Conservation (phyloP, 2,888 invertebrate species). For the Tipula vernalis region DNA sequence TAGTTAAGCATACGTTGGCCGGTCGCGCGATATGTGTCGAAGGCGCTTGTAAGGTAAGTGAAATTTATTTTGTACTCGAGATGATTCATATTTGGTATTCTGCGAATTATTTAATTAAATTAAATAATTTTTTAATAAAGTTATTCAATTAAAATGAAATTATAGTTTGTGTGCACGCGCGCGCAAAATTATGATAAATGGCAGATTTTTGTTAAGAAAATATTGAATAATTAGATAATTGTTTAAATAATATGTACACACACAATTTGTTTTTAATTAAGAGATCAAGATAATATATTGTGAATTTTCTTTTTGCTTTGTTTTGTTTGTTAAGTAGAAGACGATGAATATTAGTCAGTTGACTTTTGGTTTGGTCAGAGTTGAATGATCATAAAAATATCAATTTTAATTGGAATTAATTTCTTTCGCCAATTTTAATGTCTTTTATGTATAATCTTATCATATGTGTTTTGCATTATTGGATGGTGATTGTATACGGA, state of each 20-base stretch:
- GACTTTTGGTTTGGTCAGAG: neutral
- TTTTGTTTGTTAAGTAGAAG: neutral
- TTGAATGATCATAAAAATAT: neutral
- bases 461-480: neutral
- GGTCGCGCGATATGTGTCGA: constrained; percentile 63
- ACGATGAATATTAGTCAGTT: neutral
- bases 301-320: neutral
- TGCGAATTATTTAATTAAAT: neutral
- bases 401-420: neutral
- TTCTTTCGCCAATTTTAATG: neutral
- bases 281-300: neutral
- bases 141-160: neutral
- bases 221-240: neutral
- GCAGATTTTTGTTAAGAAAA: neutral
- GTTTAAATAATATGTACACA: neutral
- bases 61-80: neutral
- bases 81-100: neutral
- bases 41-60: constrained; percentile 70
- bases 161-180: neutral
- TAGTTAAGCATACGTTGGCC: constrained; percentile 38
- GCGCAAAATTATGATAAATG: neutral
- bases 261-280: neutral
- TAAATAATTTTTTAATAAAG: neutral
- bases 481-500: neutral
- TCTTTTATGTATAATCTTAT: neutral